Conservation (phyloP, 2,113 vertebrate genomes). For the Notechis scutatus region DNA sequence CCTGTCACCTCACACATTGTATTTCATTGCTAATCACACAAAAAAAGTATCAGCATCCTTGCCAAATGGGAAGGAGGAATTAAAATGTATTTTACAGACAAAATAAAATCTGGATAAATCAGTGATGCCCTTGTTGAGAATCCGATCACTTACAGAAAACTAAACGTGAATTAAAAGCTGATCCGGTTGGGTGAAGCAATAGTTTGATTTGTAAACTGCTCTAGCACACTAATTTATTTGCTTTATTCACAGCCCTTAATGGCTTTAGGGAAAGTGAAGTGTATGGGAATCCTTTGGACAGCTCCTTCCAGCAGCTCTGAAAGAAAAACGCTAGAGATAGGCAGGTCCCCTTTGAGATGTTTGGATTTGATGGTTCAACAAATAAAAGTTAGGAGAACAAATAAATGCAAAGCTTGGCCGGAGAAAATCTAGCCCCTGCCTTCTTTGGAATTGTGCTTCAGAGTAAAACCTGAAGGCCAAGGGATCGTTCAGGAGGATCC, state of each 20-base stretch:
- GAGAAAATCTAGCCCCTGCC: neutral
- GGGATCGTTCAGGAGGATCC: neutral
- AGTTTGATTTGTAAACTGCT: neutral
- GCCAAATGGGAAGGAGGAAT: neutral
- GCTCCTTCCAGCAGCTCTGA: neutral
- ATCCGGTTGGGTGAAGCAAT: neutral
- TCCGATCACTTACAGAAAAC: neutral
- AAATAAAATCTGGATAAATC: constrained; percentile 5
- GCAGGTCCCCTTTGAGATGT: neutral
- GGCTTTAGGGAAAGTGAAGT: neutral
- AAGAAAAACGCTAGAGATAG: neutral
- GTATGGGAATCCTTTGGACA: neutral
- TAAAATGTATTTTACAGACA: neutral
- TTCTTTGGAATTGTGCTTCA: neutral
- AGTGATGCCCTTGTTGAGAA: neutral
- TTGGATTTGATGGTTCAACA: neutral
- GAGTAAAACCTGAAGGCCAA: neutral
- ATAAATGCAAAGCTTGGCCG: too few species aligned
- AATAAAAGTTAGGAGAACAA: neutral
- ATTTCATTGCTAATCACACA: neutral
- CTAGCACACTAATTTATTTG: neutral
- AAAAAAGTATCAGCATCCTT: neutral
- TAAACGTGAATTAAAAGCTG: neutral
- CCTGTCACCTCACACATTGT: neutral
- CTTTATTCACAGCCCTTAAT: neutral